Evolutionary conservation across 2,797 vertebrate genomes (phyloP), one percentile per base, ranked within the genome.

Genomic region (Darevskia nairensis): DNA sequence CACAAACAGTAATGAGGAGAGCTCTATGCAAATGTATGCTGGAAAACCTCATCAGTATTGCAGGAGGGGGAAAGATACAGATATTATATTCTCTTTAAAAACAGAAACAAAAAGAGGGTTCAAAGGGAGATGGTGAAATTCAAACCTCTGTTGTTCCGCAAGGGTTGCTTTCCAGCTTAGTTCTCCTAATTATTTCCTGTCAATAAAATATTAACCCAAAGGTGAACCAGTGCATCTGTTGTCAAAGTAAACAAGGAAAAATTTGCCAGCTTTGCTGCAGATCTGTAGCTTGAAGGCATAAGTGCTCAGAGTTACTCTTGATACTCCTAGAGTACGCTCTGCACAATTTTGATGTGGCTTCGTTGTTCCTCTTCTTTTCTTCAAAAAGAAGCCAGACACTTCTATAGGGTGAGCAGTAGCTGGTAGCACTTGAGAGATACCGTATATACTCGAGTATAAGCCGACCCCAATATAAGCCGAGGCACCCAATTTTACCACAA

Each of bases 61-160:
- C 35, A 27, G 35, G 7, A n/a, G n/a, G n/a, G 50, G 39, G 35
- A 27, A 41, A 17, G 41, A 29, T 41, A 74, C 32, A 82, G 79
- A 59, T 77, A 87, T 76, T 50, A 86, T 71, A 86, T 86, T 59
- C 23, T 15, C 27, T 80, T 86, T 86, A 82, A 81, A 86, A 82
- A 75, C 21, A 76, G 13, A 55, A 39, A 19, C 8, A 75, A 11
- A 66, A 32, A 71, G 85, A 35, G 25, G 11, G 17, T 80, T 66
- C 29, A 80, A 74, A 75, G 71, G 32, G 61, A 82, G 8, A 46
- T 66, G 41, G 29, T 69, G 35, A 86, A 89, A 78, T n/a, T 41
- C 32, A 41, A 86, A 71, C 46, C 3, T 71, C 35, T 86, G 46
- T 39, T 41, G 80, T 68, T 78, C 61, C 74, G n/a, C n/a, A 83